A percentile compares a stretch with the other conserved stretches of the same genome.
Conservation (phyloP, 2,113 vertebrate genomes). For the Choloepus hoffmanni region DNA sequence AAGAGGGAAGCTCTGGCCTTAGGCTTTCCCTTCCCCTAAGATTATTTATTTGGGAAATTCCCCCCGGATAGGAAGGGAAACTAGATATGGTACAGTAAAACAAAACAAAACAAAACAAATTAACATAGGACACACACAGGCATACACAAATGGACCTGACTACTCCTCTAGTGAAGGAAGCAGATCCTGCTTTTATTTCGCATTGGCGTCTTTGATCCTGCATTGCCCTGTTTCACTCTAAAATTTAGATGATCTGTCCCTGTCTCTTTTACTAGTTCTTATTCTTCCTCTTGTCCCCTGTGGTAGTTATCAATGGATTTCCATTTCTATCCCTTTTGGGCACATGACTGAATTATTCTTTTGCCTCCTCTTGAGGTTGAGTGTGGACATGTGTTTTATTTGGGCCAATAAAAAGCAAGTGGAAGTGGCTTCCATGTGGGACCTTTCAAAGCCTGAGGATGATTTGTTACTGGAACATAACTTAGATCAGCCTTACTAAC, state of each 20-base stretch:
- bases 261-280: neutral
- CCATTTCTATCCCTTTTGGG: neutral
- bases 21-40: neutral
- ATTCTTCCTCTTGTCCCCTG: neutral
- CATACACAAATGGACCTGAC: neutral
- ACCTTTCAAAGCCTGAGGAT: neutral
- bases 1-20: neutral
- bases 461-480: neutral
- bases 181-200: neutral
- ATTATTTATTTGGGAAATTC: neutral
- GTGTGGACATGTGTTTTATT: neutral
- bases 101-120: neutral
- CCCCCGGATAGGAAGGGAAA: neutral
- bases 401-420: neutral
- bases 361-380: neutral
- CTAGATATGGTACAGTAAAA: neutral
- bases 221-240: neutral
- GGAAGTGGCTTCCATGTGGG: neutral
- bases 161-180: neutral
- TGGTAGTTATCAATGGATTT: neutral
- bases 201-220: neutral
- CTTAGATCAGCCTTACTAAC: too few species aligned
- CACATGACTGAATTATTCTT: neutral
- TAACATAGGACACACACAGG: neutral
- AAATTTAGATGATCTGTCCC: neutral